Percentiles rank a stretch among this genome's conserved stretches.
Conservation (phyloP, 1,140 invertebrate genomes). For the Wiebesia pumilae region DNA sequence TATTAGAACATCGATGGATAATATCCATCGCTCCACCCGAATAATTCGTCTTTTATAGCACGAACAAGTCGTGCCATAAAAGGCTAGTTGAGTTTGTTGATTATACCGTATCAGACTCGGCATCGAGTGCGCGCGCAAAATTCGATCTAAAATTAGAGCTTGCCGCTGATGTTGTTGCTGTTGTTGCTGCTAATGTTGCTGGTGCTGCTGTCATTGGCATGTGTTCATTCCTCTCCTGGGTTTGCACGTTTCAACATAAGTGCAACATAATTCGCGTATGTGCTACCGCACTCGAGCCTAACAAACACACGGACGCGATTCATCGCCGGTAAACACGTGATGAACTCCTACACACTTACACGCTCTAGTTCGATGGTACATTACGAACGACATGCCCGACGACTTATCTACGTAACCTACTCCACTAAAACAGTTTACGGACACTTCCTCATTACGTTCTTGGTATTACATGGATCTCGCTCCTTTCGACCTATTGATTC, state of each 20-base stretch:
- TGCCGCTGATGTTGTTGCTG: neutral
- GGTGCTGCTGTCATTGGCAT: neutral
- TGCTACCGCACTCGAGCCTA: slow-evolving; percentile 44
- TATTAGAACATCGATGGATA: neutral
- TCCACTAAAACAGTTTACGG: slow-evolving; percentile 68
- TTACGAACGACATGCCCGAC: slow-evolving; percentile 54
- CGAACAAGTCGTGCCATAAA: slow-evolving; percentile 13
- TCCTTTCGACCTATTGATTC: slow-evolving; percentile 14
- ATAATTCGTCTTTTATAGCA: too few relatives aligned
- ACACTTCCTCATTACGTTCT: slow-evolving; percentile 65
- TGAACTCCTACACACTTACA: slow-evolving; percentile 34
- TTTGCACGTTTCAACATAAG: neutral
- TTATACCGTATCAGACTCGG: neutral
- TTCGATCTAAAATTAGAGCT: slow-evolving; percentile 49
- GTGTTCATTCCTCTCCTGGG: neutral
- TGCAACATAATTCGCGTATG: too few relatives aligned
- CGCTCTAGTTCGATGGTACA: slow-evolving; percentile 53
- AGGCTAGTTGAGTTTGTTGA: neutral
- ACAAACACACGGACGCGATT: neutral
- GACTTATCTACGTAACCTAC: slow-evolving; percentile 71
- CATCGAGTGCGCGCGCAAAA: neutral
- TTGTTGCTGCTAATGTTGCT: neutral
- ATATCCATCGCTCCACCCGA: neutral
- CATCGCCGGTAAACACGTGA: neutral
- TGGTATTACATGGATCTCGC: slow-evolving; percentile 51